phyloP scores from a whole-genome alignment of 2,888 invertebrate species.

The Trypoxylon attenuatum region DNA sequence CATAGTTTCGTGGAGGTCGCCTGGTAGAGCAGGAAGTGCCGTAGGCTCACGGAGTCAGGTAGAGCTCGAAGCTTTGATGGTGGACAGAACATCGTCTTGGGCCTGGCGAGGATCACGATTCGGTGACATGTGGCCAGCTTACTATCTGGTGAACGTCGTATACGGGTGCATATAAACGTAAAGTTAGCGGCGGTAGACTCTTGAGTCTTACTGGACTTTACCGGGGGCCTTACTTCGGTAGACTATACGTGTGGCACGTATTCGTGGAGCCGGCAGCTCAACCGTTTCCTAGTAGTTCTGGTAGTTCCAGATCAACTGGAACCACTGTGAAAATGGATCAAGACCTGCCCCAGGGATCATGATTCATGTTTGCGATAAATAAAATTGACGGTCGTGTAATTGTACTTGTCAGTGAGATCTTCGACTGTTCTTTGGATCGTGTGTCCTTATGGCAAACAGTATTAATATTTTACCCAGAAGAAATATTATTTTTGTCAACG shows the following conservation, averaged over 20 bases:
- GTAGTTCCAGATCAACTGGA: constrained; percentile 43
- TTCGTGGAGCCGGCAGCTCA: constrained; percentile 30
- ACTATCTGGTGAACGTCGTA: constrained; percentile 54
- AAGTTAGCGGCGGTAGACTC: constrained; percentile 49
- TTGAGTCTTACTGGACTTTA: constrained; percentile 15
- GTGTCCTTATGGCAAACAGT: not conserved
- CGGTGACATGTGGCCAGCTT: constrained; percentile 64
- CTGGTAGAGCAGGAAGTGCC: constrained; percentile 42
- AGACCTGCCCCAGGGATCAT: constrained; percentile 28
- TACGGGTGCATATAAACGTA: constrained; percentile 61
- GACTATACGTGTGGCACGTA: constrained; percentile 24
- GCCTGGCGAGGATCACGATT: constrained; percentile 64
- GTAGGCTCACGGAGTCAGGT: constrained; percentile 44
- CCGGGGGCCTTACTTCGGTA: no score
- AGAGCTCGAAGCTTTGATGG: constrained; percentile 52
- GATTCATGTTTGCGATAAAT: constrained; percentile 41
- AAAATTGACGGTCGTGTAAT: constrained; percentile 16
- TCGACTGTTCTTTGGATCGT: constrained; percentile 19
- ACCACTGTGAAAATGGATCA: constrained; percentile 37
- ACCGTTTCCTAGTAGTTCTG: constrained; percentile 51
- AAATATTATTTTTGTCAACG: not conserved
- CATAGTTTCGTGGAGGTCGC: constrained; percentile 43
- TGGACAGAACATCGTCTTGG: constrained; percentile 51
- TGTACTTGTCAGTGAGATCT: constrained; percentile 32
- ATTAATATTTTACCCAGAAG: no score